A percentile compares a stretch with the other conserved stretches of the same genome.
phyloP scores from a whole-genome alignment of 2,797 vertebrate species.

The Esox masquinongy region DNA sequence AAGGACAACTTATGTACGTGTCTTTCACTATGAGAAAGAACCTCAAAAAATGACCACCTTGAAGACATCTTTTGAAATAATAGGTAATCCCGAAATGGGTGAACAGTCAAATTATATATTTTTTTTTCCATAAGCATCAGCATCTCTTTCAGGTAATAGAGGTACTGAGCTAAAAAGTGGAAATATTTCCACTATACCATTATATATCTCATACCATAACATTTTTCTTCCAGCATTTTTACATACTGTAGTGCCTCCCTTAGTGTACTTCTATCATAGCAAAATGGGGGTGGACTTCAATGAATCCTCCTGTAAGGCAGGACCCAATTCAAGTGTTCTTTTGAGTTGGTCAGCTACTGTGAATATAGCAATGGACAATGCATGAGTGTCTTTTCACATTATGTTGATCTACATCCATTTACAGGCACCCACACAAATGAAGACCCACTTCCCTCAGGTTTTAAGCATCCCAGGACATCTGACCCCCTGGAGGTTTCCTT shows the following conservation, averaged over 20 bases:
- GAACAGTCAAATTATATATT: no score
- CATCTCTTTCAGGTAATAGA: neutral
- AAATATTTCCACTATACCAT: conserved; percentile 20
- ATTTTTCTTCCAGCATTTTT: conserved; percentile 21
- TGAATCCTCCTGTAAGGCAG: neutral
- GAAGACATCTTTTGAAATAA: no score
- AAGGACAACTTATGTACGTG: no score
- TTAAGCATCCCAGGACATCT: conserved; percentile 58
- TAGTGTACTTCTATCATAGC: neutral
- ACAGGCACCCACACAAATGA: neutral
- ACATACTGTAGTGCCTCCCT: neutral
- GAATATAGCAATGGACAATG: neutral
- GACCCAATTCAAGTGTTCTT: conserved; percentile 11
- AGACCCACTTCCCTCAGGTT: conserved; percentile 46
- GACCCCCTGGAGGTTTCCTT: conserved; percentile 53
- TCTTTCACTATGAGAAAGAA: no score
- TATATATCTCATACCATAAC: conserved; percentile 9
- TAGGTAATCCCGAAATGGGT: no score
- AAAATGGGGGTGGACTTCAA: neutral
- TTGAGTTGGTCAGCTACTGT: conserved; percentile 22
- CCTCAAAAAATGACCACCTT: no score
- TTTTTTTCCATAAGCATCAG: neutral
- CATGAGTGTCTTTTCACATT: conserved; percentile 20
- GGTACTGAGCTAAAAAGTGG: neutral
- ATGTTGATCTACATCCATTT: conserved; percentile 11